These are phyloP conservation scores for Pteronotus mesoamericanus DNA, from an alignment of 2,797 vertebrate species.

Conservation along the genomic window DNA sequence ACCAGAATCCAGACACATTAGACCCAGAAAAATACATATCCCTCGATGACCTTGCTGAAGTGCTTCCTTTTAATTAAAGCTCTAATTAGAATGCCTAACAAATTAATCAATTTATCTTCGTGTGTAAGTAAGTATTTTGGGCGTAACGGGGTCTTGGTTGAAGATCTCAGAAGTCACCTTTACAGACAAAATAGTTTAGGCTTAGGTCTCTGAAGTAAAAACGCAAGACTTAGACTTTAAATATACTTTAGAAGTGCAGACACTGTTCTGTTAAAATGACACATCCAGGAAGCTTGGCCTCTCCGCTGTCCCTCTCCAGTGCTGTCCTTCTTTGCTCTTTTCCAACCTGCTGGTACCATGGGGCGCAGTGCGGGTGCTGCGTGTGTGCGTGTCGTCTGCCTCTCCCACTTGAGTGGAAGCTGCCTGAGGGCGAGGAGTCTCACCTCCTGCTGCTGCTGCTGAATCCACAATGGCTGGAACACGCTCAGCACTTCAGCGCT, in stretches of 20 bases:
- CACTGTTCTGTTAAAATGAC: not conserved
- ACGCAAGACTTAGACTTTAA: not conserved
- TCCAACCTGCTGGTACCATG: not conserved
- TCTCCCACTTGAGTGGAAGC: not conserved
- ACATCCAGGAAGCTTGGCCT: accelerated
- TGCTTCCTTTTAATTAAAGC: not conserved
- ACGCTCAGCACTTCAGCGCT: accelerated
- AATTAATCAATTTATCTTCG: not conserved
- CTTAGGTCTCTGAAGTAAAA: not conserved
- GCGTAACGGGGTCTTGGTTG: not conserved
- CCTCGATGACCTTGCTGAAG: not conserved
- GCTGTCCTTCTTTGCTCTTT: not conserved
- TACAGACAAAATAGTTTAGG: not conserved
- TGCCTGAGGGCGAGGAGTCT: not conserved
- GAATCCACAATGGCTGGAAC: not conserved
- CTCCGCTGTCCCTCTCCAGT: accelerated
- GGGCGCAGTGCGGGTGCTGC: accelerated
- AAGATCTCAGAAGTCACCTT: not conserved
- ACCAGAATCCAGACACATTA: not conserved
- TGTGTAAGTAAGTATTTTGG: not conserved
- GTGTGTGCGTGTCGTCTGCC: not conserved
- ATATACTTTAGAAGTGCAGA: not conserved
- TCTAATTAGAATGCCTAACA: not conserved
- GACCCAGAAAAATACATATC: not conserved
- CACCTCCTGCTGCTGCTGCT: not conserved